Evolutionary conservation across 2,888 invertebrate genomes (phyloP), one percentile per base, ranked within the genome.

Genomic region (Onchidella celtica): DNA sequence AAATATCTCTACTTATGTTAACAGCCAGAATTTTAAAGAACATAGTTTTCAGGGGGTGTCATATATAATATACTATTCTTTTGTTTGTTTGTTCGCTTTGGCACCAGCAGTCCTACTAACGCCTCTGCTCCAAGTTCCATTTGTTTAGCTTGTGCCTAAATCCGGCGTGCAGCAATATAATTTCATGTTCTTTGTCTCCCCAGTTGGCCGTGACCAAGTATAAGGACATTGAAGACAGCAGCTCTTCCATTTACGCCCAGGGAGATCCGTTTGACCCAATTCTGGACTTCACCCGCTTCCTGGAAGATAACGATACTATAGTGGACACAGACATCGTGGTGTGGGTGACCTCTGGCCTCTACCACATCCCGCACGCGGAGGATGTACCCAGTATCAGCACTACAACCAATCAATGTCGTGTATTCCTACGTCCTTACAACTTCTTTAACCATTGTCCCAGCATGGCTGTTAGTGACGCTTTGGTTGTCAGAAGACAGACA

Each of bases 331-430:
- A 92, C 75, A 84, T 92, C 14, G 89, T 91, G n/a, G 87, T 87
- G 57, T 92, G 92, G 92, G 85, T 90, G 32, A 90, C 91, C 1
- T 79, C 90, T 61, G 92, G 91, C 1, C 79, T 84, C 17, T 85
- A 87, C 72, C 90, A 91, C 78, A 88, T 92, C 36, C 92, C 92
- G 2, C 88, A 87, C 59, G 88, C 90, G 3, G 91, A 91, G 77
- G 91, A 92, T 83, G 88, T 90, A 9, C 92, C 92, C 0, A 85
- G 89, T 34, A 89, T 86, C 6, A 84, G 90, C 40, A 91, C 90
- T 3, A 81, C 88, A 3, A 87, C 84, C 21, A 87, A 86, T 55
- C 86, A 88, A 68, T 85, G 88, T 65, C 84, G 84, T 47, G 84
- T 92, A 79, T 84, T 85, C 59, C 82, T 92, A 27, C 79, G 85